Base-by-base conservation (phyloP, 1,140 invertebrate species). In the Paralvinella palmiformis region DNA sequence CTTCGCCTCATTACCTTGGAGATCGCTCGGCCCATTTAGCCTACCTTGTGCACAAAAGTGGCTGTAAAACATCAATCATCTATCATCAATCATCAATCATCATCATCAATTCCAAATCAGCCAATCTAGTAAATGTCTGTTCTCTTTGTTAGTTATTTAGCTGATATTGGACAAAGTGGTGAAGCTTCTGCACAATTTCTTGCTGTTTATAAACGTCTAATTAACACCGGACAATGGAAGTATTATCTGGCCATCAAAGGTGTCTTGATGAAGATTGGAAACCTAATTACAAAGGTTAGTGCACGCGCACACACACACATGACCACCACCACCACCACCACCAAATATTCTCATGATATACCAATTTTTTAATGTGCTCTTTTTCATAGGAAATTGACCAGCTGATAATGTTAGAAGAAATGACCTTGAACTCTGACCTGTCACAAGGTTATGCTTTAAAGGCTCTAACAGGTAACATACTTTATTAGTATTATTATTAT, bases 111-210 rank as follows among this genome's bases (percentile, higher is more conserved):
- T n/a, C n/a, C n/a, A n/a, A n/a, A n/a, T n/a, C n/a, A n/a, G n/a
- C n/a, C n/a, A n/a, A n/a, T n/a, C n/a, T n/a, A n/a, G n/a, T n/a
- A n/a, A n/a, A n/a, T n/a, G n/a, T n/a, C n/a, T n/a, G n/a, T n/a
- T n/a, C n/a, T n/a, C n/a, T n/a, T n/a, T n/a, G n/a, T n/a, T n/a
- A 80, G 87, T 56, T 98, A 93, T 78, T 80, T 98, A 35, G 88
- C 90, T 60, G 89, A 77, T 33, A 69, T 80, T 24, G 73, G 78
- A 15, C 69, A 66, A 22, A 74, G 73, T 69, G 94, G 94, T 2
- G 93, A 96, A 78, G 90, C 88, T 70, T 91, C 92, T 63, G 88
- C 89, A n/a, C 93, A 98, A 75, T 98, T 94, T 74, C 64, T 81
- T 35, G 59, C 56, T 20, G 69, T 81, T 20, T 96, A 94, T 79